Evolutionary conservation across 2,888 invertebrate genomes (phyloP).

Genomic region (Zaprionus lineosus): DNA sequence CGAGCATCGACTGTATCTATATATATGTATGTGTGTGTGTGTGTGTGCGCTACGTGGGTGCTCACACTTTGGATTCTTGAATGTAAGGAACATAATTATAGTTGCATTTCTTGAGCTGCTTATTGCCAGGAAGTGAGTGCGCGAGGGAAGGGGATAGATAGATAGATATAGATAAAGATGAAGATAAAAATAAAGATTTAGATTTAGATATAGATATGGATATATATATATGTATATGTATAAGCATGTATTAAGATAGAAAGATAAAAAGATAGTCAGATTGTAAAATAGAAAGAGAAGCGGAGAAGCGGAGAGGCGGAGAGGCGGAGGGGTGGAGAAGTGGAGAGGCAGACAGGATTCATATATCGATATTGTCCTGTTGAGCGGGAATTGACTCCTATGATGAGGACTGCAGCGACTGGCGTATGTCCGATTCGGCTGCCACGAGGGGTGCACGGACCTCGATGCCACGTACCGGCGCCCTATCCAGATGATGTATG

Average conservation of each 20-base stretch:
- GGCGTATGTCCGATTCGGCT: slow-evolving; percentile 86
- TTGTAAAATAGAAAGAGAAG: no score
- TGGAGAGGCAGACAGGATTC: no score
- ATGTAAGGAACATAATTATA: slow-evolving; percentile 26
- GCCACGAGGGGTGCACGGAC: slow-evolving; percentile 86
- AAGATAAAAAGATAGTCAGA: background rate
- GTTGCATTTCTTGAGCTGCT: slow-evolving; percentile 38
- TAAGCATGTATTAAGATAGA: background rate
- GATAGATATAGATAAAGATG: background rate
- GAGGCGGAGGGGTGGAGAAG: no score
- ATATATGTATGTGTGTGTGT: no score
- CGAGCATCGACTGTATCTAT: no score
- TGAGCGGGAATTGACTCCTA: no score
- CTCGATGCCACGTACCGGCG: slow-evolving; percentile 87
- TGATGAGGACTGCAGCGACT: slow-evolving; percentile 75
- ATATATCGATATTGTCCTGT: no score
- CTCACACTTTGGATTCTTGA: background rate
- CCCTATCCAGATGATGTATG: slow-evolving; percentile 89
- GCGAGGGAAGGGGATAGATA: background rate
- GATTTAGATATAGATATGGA: background rate
- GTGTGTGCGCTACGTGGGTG: no score
- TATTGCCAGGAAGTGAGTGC: slow-evolving; percentile 11
- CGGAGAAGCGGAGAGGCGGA: no score
- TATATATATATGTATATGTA: no score
- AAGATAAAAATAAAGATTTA: no score